Base-by-base conservation (phyloP, 2,113 vertebrate genomes). In the Alectura lathami region DNA sequence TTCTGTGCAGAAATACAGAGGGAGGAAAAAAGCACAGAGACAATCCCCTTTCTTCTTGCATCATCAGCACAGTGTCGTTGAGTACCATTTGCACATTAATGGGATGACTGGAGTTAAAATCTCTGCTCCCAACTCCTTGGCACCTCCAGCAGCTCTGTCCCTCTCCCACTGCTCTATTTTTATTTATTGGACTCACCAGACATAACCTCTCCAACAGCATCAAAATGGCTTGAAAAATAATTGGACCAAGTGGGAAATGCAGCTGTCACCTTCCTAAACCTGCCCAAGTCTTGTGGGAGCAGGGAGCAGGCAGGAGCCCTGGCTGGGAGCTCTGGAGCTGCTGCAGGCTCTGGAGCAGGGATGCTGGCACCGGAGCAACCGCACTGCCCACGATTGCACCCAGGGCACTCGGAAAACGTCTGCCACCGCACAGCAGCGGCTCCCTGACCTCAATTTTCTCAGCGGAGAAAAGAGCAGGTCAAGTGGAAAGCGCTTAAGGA, bases 371-470 rank as follows among this genome's bases (percentile, higher is more conserved):
- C 3, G 0, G 4, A 43, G 7, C 2, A 2, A 62, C 50, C 20
- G 20, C 16, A 7, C 24, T 64, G 15, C 32, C 67, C 10, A 6
- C 34, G 5, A 12, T 9, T 42, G 54, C 47, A 83, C 77, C 86
- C 72, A 3, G 79, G 73, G 86, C 88, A 7, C 23, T 38, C 1
- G 8, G 54, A 45, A 83, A 74, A 51, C 5, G 3, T 83, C 95
- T 89, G 89, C 72, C 54, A 11, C 54, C 42, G 74, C 11, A 4
- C 94, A 92, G 18, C 83, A 34, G 74, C 67, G 16, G 73, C 95
- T 94, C 67, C 78, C 89, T 96, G 96, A 97, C 96, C 96, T 97
- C 96, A 97, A 96, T 98, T 96, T 96, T 97, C 96, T 97, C 91
- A 4, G 76, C 30, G 95, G 96, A 95, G 93, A 97, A 97, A 97